Base-by-base conservation (phyloP, 1,140 invertebrate genomes). In the Neotoxoptera formosana region DNA sequence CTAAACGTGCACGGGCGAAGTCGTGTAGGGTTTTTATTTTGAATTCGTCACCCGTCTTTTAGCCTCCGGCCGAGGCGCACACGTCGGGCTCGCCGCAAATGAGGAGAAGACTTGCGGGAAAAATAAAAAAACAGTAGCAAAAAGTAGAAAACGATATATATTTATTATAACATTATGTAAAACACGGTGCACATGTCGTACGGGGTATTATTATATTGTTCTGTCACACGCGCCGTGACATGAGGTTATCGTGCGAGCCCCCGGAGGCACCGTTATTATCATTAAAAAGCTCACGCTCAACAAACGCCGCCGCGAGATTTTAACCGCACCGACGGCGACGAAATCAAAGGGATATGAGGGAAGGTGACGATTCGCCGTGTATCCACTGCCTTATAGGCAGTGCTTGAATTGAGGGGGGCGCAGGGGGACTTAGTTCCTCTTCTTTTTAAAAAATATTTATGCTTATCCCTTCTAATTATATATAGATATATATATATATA, bases 271-370 rank as follows among this genome's bases (percentile, higher is more conserved):
- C 25, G 14, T 17, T 88, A 41, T 83, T 84, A 23, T 93, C 81
- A 93, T 93, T 93, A 93, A 86, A 93, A 93, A 56, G 47, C 76
- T 93, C 30, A 45, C 81, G 91, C 91, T 84, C 91, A 83, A 51
- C 91, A 23, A 36, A 34, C 91, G 45, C 34, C 76, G 56, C 41
- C 56, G 36, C 53, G 45, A 90, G 36, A 91, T 91, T 91, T 83
- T 67, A 67, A 91, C 60, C 14, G 45, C 56, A 91, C 34, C 67
- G 87, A 51, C 36, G 56, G 8, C 56, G 41, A 67, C 56, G 36
- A 67, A 45, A 90, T 90, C 89, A 89, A 89, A 89, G 88, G 51
- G 88, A 89, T 89, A 56, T 25, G 51, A 3, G 36, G 48, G 8
- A 41, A 41, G 9, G 45, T 47, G 84, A 86, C 41, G 41, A 86